A percentile compares a stretch with the other conserved stretches of the same genome.
Conservation (phyloP, 2,113 vertebrate genomes). For the Ailuropoda melanoleuca region DNA sequence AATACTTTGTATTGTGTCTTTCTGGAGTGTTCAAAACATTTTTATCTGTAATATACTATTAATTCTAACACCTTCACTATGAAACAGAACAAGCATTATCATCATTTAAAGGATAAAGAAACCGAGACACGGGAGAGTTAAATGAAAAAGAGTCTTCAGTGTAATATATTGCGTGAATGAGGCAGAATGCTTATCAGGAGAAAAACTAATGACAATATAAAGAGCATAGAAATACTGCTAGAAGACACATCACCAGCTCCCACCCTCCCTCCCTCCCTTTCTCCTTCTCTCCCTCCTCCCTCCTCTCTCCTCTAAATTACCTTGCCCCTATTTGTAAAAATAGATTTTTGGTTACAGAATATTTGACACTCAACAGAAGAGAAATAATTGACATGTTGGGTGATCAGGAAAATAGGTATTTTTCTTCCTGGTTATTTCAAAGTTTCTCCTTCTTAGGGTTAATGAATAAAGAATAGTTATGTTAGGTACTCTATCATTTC, state of each 20-base stretch:
- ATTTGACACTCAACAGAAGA: slow-evolving; percentile 22
- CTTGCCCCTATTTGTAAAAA: slow-evolving; percentile 52
- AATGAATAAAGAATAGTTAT: slow-evolving; percentile 25
- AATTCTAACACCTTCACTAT: slow-evolving; percentile 48
- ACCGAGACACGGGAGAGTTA: slow-evolving; percentile 1
- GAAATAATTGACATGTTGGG: slow-evolving; percentile 32
- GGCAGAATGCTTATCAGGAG: slow-evolving; percentile 57
- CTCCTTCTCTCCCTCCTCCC: background rate
- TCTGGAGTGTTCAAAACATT: slow-evolving; percentile 44
- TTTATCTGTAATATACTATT: slow-evolving; percentile 52
- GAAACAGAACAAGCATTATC: slow-evolving; percentile 50
- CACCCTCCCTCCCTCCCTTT: background rate
- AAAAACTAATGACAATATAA: slow-evolving; percentile 36
- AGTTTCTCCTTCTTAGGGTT: slow-evolving; percentile 45
- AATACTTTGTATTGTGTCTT: slow-evolving; percentile 40
- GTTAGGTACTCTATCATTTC: slow-evolving; percentile 43
- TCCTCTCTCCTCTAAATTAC: slow-evolving; percentile 43
- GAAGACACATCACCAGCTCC: background rate
- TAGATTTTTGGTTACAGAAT: slow-evolving; percentile 30
- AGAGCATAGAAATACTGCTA: background rate
- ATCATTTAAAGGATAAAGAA: slow-evolving; percentile 66
- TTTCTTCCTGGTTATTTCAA: slow-evolving; percentile 45
- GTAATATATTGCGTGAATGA: slow-evolving; percentile 31
- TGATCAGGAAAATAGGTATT: slow-evolving; percentile 39
- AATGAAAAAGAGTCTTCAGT: slow-evolving; percentile 59